Evolutionary conservation across 2,113 vertebrate genomes (phyloP).

Genomic region (Saiga tatarica): DNA sequence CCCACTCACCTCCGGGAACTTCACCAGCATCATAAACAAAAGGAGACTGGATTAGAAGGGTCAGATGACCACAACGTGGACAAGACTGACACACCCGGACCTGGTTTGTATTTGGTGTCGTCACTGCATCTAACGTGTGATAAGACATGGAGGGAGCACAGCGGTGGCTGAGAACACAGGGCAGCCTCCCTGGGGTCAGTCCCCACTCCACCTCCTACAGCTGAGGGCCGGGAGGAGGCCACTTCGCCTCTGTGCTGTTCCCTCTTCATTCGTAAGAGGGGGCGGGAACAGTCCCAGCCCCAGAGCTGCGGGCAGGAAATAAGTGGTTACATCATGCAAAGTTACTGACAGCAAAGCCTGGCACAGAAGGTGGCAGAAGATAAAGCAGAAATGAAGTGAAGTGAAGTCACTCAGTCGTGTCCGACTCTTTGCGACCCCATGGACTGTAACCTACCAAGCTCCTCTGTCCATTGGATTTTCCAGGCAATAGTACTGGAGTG

Average conservation of each 20-base stretch:
- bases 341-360: background rate
- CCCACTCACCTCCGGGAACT: background rate
- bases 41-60: background rate
- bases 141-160: background rate
- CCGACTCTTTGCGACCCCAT: too few species aligned
- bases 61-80: background rate
- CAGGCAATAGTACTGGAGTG: too few species aligned
- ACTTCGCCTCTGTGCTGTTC: rapidly evolving
- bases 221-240: background rate
- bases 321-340: background rate
- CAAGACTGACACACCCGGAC: rapidly evolving
- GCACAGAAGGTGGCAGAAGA: background rate
- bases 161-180: background rate
- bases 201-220: background rate
- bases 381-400: background rate
- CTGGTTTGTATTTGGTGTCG: rapidly evolving
- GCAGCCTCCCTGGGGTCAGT: rapidly evolving
- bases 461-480: too few species aligned
- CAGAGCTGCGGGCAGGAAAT: background rate
- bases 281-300: background rate
- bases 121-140: background rate
- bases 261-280: background rate
- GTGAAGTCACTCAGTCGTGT: too few species aligned
- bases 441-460: too few species aligned
- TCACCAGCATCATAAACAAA: background rate